These are phyloP conservation scores for Amphipyra berbera DNA, from an alignment of 2,888 invertebrate species.

Conservation along the genomic window DNA sequence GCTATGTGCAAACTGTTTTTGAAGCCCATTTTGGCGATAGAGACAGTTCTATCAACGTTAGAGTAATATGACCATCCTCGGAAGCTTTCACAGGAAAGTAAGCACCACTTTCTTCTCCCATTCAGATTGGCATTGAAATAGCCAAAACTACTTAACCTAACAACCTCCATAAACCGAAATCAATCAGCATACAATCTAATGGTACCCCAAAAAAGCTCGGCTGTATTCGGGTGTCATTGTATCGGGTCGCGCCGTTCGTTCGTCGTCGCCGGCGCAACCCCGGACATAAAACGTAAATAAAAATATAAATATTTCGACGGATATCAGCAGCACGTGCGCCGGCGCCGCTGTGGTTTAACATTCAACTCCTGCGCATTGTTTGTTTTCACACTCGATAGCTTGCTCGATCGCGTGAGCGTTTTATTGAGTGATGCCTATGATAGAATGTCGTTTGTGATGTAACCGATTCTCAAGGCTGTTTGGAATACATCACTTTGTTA, in stretches of 20 bases:
- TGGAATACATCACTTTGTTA: constrained; percentile 32
- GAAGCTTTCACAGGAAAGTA: background rate
- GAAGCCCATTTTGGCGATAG: no score
- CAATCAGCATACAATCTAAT: constrained; percentile 56
- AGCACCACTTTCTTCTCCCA: background rate
- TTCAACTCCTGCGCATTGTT: constrained; percentile 82
- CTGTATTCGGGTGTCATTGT: constrained; percentile 49
- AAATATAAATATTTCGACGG: constrained; percentile 84
- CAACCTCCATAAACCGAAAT: constrained; percentile 42
- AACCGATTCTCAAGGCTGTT: constrained; percentile 62
- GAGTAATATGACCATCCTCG: background rate
- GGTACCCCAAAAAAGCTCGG: constrained; percentile 51
- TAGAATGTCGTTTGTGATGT: constrained; percentile 68
- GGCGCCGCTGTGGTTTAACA: constrained; percentile 79
- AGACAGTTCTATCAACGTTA: no score
- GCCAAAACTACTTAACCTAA: constrained; percentile 19
- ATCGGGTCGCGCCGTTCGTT: constrained; percentile 50
- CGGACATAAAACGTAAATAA: constrained; percentile 80
- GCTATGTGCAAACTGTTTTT: no score
- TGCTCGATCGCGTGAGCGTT: constrained; percentile 77
- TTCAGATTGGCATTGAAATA: constrained; percentile 25
- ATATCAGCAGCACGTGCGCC: constrained; percentile 79
- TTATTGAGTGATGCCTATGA: constrained; percentile 73
- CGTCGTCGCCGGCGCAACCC: constrained; percentile 59
- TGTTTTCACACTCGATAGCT: constrained; percentile 78